Evolutionary conservation across 2,888 invertebrate species (phyloP), one percentile per base, ranked within the genome.

Genomic region (Eupithecia abbreviata): DNA sequence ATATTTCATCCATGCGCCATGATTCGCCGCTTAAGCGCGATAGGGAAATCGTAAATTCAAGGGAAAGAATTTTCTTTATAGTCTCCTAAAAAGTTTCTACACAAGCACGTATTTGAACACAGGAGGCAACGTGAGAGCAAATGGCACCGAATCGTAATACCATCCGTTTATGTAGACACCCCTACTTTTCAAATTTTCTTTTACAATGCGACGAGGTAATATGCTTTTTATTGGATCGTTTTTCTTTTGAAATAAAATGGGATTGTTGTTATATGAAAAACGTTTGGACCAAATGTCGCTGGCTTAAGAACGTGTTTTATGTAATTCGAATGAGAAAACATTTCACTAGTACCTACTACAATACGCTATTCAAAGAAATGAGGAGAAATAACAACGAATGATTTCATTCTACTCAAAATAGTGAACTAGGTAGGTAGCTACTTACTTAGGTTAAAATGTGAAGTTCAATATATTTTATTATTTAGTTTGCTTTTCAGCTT

Each of bases 21-120:
- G 91, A 92, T 93, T 92, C 88, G 90, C 89, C 91, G 90, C 91
- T 92, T 93, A 91, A 91, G 89, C 90, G 88, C 92, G 92, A 93
- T 92, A 93, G 92, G 89, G 90, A 92, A 92, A 92, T 93, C 93
- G 91, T 92, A 92, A 93, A 93, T 93, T 92, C 89, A 87, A 89
- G 85, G 87, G 84, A 90, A 91, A 89, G 90, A 92, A 91, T 91
- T 92, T 92, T 91, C 91, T 93, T 92, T 91, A 92, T 91, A 90
- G 90, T 90, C 90, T 87, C 88, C 89, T 89, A 88, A 91, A 91
- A 92, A 91, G 89, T 91, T 91, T 90, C 84, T 86, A 89, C 90
- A 90, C 87, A 89, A 89, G 89, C 90, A 91, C 90, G 90, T 90
- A 87, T 86, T 86, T 86, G 86, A 88, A 87, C 89, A 89, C 88